Conservation (phyloP, 2,888 invertebrate species). For the Nymphalis polychloros region DNA sequence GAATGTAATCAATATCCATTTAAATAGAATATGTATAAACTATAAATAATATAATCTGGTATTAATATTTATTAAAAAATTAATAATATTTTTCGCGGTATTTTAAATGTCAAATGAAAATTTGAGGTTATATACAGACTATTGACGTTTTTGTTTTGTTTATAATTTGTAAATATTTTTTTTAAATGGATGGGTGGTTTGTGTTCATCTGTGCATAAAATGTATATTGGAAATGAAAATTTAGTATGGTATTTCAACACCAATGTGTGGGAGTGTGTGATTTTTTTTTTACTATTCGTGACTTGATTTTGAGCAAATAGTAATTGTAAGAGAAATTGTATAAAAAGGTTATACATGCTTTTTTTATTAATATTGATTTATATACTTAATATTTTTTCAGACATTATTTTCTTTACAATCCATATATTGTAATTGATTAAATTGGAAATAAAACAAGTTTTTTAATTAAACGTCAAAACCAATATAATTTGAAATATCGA, state of each 20-base stretch:
- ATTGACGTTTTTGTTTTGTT: neutral
- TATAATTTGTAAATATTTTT: neutral
- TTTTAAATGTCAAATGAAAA: neutral
- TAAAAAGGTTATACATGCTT: slow-evolving; percentile 5
- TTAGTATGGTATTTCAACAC: slow-evolving; percentile 39
- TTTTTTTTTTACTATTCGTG: slow-evolving; percentile 15
- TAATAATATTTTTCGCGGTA: slow-evolving; percentile 1
- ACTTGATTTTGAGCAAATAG: slow-evolving; percentile 4
- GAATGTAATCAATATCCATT: neutral
- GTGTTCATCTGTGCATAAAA: slow-evolving; percentile 7
- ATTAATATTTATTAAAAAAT: neutral
- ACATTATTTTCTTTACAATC: no score
- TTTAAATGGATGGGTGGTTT: neutral
- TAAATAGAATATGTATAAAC: neutral
- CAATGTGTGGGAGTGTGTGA: slow-evolving; percentile 34
- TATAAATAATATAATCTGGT: neutral
- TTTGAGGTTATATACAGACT: no score
- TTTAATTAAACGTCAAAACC: no score
- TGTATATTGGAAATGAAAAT: slow-evolving; percentile 33
- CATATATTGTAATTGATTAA: no score
- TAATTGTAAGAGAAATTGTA: slow-evolving; percentile 13
- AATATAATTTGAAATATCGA: neutral
- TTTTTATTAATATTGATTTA: slow-evolving; percentile 10
- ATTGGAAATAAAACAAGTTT: no score
- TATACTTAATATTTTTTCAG: slow-evolving; percentile 1